Conservation (phyloP, 2,113 vertebrate species). For the Phaethornis superciliosus region DNA sequence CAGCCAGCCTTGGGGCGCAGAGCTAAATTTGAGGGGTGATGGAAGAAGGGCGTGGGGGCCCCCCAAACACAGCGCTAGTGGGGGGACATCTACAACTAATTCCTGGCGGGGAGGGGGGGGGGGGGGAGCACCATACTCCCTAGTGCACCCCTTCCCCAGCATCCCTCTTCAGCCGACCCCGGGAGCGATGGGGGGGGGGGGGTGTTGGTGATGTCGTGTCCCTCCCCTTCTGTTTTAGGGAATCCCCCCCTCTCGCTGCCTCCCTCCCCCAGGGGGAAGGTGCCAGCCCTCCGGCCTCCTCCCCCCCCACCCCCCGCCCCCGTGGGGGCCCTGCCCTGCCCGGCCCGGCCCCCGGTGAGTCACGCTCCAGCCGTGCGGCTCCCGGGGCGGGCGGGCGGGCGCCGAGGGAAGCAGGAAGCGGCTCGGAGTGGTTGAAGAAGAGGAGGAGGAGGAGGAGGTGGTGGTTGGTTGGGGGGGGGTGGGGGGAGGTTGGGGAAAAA, state of each 20-base stretch:
- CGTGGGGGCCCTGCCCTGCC: neutral
- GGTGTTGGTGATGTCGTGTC: too few relatives aligned
- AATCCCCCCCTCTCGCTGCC: too few relatives aligned
- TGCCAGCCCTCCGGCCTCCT: neutral
- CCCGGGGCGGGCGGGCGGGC: conserved; percentile 30
- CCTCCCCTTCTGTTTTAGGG: too few relatives aligned
- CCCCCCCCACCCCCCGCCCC: neutral
- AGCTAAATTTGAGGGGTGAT: neutral
- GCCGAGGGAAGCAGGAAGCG: conserved; percentile 37
- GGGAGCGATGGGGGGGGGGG: too few relatives aligned
- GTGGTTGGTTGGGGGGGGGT: too few relatives aligned
- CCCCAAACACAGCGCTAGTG: neutral
- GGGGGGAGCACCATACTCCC: neutral
- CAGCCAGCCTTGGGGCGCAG: neutral
- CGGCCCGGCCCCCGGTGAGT: conserved; percentile 48
- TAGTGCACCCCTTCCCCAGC: neutral
- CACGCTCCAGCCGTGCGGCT: conserved; percentile 34
- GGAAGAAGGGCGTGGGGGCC: too few relatives aligned
- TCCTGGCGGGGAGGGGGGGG: neutral
- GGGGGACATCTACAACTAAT: neutral
- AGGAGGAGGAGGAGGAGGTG: too few relatives aligned
- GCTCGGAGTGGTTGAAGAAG: neutral
- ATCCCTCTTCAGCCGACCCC: neutral
- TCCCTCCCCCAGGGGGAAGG: neutral
- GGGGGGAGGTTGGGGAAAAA: too few relatives aligned